phyloP scores from a whole-genome alignment of 2,797 vertebrate genomes.

The Alca torda region DNA sequence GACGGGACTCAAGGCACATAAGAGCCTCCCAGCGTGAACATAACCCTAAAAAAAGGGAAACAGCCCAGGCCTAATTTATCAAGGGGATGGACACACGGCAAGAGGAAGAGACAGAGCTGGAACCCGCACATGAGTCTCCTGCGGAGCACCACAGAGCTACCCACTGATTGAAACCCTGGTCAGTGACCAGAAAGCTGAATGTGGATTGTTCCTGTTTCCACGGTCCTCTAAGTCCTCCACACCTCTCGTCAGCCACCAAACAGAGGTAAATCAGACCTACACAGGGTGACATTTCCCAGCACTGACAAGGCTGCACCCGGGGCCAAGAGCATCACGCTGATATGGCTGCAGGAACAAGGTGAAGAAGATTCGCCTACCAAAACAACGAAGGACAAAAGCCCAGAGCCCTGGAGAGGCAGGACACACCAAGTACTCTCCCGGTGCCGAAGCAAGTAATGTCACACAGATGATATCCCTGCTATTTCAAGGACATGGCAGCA shows the following conservation, averaged over 20 bases:
- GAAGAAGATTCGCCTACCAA: background rate
- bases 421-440: background rate
- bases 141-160: background rate
- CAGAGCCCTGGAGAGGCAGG: background rate
- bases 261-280: background rate
- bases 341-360: background rate
- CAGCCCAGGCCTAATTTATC: background rate
- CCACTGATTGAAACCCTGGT: rapidly evolving
- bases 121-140: rapidly evolving
- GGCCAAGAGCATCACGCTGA: rapidly evolving
- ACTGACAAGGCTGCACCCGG: background rate
- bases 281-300: background rate
- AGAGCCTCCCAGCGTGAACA: background rate
- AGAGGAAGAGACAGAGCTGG: background rate
- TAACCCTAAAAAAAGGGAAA: background rate
- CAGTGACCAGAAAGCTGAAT: background rate
- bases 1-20: background rate
- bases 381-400: background rate
- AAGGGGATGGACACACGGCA: rapidly evolving
- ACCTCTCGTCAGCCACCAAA: rapidly evolving
- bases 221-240: background rate
- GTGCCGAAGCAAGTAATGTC: background rate
- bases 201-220: background rate
- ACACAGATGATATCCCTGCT: background rate
- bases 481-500: slow-evolving; percentile 3